phyloP scores from a whole-genome alignment of 2,888 invertebrate species.

The Julus scandinavius region DNA sequence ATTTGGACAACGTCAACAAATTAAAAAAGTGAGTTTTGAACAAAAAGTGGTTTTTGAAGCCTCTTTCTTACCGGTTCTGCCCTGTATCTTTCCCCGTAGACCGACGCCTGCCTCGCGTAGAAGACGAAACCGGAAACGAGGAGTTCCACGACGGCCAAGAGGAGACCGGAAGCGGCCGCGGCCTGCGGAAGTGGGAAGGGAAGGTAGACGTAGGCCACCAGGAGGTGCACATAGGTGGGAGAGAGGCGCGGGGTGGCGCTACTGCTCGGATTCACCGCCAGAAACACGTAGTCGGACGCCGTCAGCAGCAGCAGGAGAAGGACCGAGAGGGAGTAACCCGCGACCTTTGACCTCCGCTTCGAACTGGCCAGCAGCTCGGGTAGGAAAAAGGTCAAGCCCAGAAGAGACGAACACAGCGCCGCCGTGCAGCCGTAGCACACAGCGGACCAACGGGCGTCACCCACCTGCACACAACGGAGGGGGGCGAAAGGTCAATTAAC shows the following conservation, averaged over 20 bases:
- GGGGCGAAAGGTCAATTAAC: too few relatives aligned
- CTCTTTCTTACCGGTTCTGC: constrained; percentile 41
- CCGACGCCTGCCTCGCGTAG: constrained; percentile 66
- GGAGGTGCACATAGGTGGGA: constrained; percentile 69
- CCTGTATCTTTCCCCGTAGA: constrained; percentile 44
- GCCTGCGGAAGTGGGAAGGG: constrained; percentile 80
- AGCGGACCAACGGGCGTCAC: background rate
- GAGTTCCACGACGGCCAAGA: constrained; percentile 77
- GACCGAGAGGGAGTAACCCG: background rate
- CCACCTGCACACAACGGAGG: too few relatives aligned
- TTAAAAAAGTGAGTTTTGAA: too few relatives aligned
- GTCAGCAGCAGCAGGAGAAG: background rate
- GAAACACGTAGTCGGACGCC: constrained; percentile 45
- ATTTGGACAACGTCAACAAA: too few relatives aligned
- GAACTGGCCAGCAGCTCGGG: background rate
- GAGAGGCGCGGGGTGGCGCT: constrained; percentile 53
- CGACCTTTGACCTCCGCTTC: background rate
- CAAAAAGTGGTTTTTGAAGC: too few relatives aligned
- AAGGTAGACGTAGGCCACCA: constrained; percentile 85
- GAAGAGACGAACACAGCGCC: background rate
- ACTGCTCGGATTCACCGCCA: background rate
- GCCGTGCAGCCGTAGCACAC: background rate
- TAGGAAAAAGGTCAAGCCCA: background rate
- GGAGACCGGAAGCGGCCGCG: constrained; percentile 76
- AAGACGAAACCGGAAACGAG: constrained; percentile 71